Percentiles rank a stretch among this genome's conserved stretches.
Evolutionary conservation across 1,140 invertebrate species (phyloP).

Genomic region (Rhynchophorus ferrugineus): DNA sequence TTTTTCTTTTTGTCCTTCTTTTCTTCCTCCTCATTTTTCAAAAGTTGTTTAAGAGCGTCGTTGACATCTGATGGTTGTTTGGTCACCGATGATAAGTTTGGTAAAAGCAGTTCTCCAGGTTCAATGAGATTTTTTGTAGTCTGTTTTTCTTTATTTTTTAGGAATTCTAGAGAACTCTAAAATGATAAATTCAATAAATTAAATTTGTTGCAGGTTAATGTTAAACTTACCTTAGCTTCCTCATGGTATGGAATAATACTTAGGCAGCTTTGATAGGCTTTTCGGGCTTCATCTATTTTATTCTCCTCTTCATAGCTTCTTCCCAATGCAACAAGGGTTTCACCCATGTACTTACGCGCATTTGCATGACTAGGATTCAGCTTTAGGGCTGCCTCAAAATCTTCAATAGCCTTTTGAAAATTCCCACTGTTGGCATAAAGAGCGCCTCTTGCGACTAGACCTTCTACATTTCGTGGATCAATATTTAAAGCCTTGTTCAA

Average conservation of each 20-base stretch:
- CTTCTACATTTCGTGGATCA: conserved; percentile 89
- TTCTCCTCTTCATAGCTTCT: conserved; percentile 78
- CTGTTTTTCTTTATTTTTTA: conserved; percentile 57
- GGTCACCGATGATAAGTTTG: conserved; percentile 32
- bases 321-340: conserved; percentile 80
- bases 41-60: conserved; percentile 54
- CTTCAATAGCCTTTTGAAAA: conserved; percentile 87
- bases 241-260: conserved; percentile 74
- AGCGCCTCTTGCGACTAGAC: conserved; percentile 85
- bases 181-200: conserved; percentile 1
- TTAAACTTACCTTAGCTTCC: conserved; percentile 50
- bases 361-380: conserved; percentile 86
- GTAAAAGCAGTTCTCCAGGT: conserved; percentile 49
- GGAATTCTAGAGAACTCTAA: conserved; percentile 68
- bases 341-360: conserved; percentile 88
- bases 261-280: conserved; percentile 75
- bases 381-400: conserved; percentile 86
- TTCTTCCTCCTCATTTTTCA: conserved; percentile 49
- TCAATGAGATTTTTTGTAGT: conserved; percentile 50
- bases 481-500: conserved; percentile 89
- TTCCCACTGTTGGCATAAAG: conserved; percentile 90
- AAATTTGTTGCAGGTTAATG: too few species aligned
- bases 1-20: conserved; percentile 67
- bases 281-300: conserved; percentile 75
- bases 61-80: conserved; percentile 52